A percentile compares a stretch with the other conserved stretches of the same genome.
Conservation (phyloP, 2,797 vertebrate species). For the Microtus agrestis region DNA sequence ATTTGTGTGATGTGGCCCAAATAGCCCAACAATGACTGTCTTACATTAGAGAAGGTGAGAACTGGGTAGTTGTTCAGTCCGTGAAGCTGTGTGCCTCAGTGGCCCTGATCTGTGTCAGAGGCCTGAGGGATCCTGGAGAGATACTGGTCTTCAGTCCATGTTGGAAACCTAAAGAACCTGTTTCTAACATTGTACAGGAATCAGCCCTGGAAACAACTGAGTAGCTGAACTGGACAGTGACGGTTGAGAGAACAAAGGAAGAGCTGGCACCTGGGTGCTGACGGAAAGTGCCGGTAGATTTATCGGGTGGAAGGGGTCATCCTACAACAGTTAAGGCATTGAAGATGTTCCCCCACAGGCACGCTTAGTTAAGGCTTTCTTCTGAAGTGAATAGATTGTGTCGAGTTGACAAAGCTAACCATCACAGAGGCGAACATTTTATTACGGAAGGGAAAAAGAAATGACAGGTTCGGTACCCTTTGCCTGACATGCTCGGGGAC, state of each 20-base stretch:
- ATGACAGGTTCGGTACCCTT: too few species aligned
- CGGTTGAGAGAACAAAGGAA: neutral
- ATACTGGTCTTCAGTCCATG: neutral
- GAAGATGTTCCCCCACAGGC: neutral
- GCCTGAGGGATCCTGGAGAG: neutral
- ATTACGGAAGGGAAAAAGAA: neutral
- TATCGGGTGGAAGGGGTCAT: neutral
- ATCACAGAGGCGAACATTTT: neutral
- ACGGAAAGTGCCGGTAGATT: neutral
- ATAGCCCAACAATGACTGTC: neutral
- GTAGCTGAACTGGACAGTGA: neutral
- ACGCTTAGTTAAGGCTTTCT: neutral
- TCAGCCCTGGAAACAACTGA: neutral
- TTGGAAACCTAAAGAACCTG: neutral
- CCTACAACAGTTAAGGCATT: neutral
- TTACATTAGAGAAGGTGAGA: neutral
- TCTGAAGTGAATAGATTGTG: neutral
- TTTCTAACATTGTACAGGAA: neutral
- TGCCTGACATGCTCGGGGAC: neutral
- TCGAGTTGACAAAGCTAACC: neutral
- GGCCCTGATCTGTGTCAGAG: neutral
- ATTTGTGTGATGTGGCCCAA: neutral
- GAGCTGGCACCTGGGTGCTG: neutral
- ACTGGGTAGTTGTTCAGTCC: neutral
- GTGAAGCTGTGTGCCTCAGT: too few species aligned